Base-by-base conservation (phyloP, 2,113 vertebrate genomes). In the Rhynchomys soricoides region DNA sequence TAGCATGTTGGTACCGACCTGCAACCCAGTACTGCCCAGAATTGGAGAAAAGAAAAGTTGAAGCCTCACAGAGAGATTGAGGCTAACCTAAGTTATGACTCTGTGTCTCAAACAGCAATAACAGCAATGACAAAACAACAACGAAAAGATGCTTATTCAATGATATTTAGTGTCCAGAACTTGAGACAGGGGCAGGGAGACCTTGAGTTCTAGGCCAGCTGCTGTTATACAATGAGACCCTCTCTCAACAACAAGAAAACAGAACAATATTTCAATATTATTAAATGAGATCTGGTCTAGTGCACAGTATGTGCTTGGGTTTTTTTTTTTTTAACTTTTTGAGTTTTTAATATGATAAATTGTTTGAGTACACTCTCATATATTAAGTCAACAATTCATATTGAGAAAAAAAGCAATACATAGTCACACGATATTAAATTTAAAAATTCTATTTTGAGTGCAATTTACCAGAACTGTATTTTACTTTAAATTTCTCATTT, bases 401-500 rank as follows among this genome's bases (percentile, higher is more conserved):
- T 89, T 43, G 48, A 73, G 37, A 90, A 94, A 34, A 94, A 93
- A 93, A 70, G n/a, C 9, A 34, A 68, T 73, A 17, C 11, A 83
- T 74, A 4, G 15, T 75, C 59, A 64, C 12, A 92, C 40, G n/a
- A 24, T 59, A 87, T 92, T 97, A 89, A 86, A 71, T 78, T 93
- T 73, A 74, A 93, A 91, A 95, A 83, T 94, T 89, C 26, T 75
- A 78, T 89, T 92, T 93, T 78, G 40, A 83, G 55, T 50, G 5
- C 26, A 87, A 12, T 95, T 95, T 91, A 52, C 19, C 5, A 82
- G 12, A 52, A 86, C 1, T 91, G 0, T 55, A 73, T 87, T 77
- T 96, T 97, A 93, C 59, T 96, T 92, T 87, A 57, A 64, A 78
- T 74, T 87, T 71, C 73, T 93, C 52, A 89, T 96, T 52, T 95